phyloP scores from a whole-genome alignment of 2,113 vertebrate species.

The Halichoerus grypus region DNA sequence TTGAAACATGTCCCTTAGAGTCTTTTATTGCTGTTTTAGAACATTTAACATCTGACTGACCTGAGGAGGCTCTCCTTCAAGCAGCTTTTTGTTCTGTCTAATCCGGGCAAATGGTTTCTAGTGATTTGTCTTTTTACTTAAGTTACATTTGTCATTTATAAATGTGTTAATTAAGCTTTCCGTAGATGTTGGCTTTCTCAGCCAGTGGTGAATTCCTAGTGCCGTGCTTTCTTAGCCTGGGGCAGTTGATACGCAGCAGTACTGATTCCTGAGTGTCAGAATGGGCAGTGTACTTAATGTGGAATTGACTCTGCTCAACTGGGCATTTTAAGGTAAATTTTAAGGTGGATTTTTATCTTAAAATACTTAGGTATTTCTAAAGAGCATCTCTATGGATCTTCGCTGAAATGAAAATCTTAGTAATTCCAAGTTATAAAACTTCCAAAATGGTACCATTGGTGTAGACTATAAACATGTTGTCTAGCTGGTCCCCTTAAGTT shows the following conservation, averaged over 20 bases:
- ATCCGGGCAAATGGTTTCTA: background rate
- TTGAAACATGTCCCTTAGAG: background rate
- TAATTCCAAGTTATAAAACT: slow-evolving; percentile 27
- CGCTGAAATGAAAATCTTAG: background rate
- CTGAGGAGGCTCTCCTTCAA: background rate
- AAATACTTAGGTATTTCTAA: background rate
- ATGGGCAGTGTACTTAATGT: background rate
- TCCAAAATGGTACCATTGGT: background rate
- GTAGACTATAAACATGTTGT: background rate
- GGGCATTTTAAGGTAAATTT: background rate
- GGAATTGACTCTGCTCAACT: background rate
- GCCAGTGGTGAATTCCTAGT: background rate
- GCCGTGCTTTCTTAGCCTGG: background rate
- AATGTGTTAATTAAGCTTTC: background rate
- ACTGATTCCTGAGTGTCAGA: background rate
- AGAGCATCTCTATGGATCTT: background rate
- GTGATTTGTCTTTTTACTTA: background rate
- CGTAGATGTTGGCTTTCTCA: background rate
- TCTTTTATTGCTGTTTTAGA: slow-evolving; percentile 12
- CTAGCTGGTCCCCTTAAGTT: background rate
- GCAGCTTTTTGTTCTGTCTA: background rate
- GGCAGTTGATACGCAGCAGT: background rate
- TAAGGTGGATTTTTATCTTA: background rate
- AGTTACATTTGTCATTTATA: background rate
- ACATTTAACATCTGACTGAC: background rate